Base-by-base conservation (phyloP, 2,888 invertebrate genomes). In the Rhingia rostrata region DNA sequence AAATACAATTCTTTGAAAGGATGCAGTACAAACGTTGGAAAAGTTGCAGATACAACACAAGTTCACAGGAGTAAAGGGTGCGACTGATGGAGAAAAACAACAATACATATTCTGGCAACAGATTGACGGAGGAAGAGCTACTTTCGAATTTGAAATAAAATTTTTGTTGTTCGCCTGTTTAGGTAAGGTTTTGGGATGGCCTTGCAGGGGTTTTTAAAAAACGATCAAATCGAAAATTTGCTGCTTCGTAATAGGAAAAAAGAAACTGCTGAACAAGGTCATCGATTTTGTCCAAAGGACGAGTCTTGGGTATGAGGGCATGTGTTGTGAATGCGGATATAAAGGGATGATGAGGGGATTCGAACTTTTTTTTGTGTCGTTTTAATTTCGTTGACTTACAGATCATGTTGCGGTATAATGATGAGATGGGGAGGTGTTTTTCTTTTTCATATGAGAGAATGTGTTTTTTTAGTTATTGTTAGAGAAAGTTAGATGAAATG, bases 1-100 rank as follows among this genome's bases (percentile, higher is more conserved):
- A 83, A 78, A 63, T 63, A 67, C 72, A 67, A 77, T 82, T 63
- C 77, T 60, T 61, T 64, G 22, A 77, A 78, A 73, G 77, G 72
- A 83, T 67, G 66, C 82, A 45, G 70, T 39, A 45, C 53, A 72
- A 33, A 51, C 2, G 47, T 56, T 43, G 61, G n/a, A 47, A 49
- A 70, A 49, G 14, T 69, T 61, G 64, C 47, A 45, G 56, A 78
- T 58, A 78, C 49, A n/a, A 39, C 54, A 49, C 14, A 33, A 9
- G n/a, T 22, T 22, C 22, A 35, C 0, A 10, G n/a, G 6, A 5
- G 22, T 32, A 47, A 35, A 22, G 9, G 39, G 37, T 9, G 30
- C n/a, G 4, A 22, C n/a, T 7, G 41, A 47, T n/a, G 10, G n/a
- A 30, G 51, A 10, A 73, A 45, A 72, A 60, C 58, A 77, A 63